Evolutionary conservation across 1,140 invertebrate species (phyloP).

Genomic region (Euura saliciscinereae): DNA sequence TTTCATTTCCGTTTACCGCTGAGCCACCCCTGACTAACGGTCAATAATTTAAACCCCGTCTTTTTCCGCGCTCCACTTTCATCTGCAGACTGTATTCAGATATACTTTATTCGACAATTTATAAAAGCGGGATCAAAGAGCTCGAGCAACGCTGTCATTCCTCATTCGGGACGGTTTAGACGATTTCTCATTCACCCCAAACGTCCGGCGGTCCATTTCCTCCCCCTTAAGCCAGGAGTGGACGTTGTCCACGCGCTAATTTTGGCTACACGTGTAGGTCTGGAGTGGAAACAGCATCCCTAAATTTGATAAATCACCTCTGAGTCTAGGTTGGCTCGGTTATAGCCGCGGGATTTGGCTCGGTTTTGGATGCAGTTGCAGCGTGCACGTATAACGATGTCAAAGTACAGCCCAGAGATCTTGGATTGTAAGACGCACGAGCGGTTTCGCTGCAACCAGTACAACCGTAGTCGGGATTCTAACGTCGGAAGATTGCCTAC

Average conservation of each 20-base stretch:
- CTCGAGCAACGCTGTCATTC: too few species aligned
- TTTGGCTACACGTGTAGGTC: too few species aligned
- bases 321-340: not conserved
- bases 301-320: not conserved
- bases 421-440: not conserved
- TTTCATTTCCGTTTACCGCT: conserved; percentile 1
- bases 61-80: too few species aligned
- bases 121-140: too few species aligned
- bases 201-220: too few species aligned
- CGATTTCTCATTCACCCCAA: too few species aligned
- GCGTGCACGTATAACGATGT: too few species aligned
- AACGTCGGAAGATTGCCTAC: not conserved
- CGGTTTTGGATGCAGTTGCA: not conserved
- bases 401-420: not conserved
- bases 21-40: not conserved
- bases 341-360: not conserved
- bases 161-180: too few species aligned
- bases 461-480: conserved; percentile 17
- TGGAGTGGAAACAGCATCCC: not conserved
- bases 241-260: too few species aligned
- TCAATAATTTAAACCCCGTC: not conserved
- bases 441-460: not conserved
- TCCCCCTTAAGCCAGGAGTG: too few species aligned
- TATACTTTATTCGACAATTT: too few species aligned
- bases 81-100: too few species aligned